Evolutionary conservation across 2,113 vertebrate species (phyloP).

Genomic region (Sander vitreus): DNA sequence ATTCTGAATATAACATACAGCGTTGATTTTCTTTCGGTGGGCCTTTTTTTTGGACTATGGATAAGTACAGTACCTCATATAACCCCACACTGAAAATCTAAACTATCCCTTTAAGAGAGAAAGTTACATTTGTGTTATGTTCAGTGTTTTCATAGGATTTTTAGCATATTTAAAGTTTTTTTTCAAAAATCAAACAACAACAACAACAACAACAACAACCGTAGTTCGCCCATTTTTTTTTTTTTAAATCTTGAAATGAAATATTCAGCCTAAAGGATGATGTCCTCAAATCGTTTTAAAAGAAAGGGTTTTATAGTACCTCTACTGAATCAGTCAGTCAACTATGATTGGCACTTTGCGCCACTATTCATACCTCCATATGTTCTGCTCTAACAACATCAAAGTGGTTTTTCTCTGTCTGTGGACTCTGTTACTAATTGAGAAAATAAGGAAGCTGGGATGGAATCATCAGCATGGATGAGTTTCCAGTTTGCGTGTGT

Average conservation of each 20-base stretch:
- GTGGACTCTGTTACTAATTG: constrained; percentile 45
- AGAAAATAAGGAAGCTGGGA: constrained; percentile 29
- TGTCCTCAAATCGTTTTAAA: neutral
- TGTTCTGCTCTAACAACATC: constrained; percentile 48
- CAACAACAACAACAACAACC: too few relatives aligned
- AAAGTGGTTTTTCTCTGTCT: constrained; percentile 24
- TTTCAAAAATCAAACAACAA: neutral
- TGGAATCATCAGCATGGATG: constrained; percentile 20
- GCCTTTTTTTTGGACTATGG: too few relatives aligned
- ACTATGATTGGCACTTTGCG: constrained; percentile 49
- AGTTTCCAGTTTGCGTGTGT: constrained; percentile 12
- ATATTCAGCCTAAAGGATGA: neutral
- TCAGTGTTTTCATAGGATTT: too few relatives aligned
- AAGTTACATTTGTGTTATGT: too few relatives aligned
- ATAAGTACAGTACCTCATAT: too few relatives aligned
- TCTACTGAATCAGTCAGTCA: constrained; percentile 4
- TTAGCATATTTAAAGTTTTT: neutral
- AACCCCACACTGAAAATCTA: too few relatives aligned
- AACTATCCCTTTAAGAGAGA: too few relatives aligned
- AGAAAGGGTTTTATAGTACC: neutral
- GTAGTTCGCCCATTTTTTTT: too few relatives aligned
- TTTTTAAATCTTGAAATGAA: constrained; percentile 3
- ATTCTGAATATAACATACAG: too few relatives aligned
- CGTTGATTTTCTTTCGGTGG: too few relatives aligned
- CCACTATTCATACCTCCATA: constrained; percentile 24